A percentile compares a stretch with the other conserved stretches of the same genome.
Evolutionary conservation across 2,888 invertebrate genomes (phyloP).

Genomic region (Amblyteles armatorius): DNA sequence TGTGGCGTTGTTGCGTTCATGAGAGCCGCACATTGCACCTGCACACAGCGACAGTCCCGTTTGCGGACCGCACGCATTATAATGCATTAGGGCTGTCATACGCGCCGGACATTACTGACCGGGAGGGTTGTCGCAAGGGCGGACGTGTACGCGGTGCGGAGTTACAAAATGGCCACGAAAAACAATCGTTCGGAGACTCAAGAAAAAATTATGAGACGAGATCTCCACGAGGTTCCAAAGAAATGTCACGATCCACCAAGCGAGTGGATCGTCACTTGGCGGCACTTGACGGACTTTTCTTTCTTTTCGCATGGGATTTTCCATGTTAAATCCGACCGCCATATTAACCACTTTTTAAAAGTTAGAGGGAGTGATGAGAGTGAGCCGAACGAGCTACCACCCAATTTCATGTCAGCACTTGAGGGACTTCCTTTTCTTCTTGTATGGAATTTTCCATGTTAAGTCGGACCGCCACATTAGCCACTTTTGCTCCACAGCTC

Average conservation of each 20-base stretch:
- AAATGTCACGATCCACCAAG: too few species aligned
- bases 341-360: slow-evolving; percentile 28
- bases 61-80: slow-evolving; percentile 45
- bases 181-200: not conserved
- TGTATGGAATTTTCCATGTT: not conserved
- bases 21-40: slow-evolving; percentile 52
- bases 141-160: slow-evolving; percentile 1
- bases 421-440: not conserved
- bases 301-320: not conserved
- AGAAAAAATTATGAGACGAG: not conserved
- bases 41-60: slow-evolving; percentile 46
- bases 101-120: slow-evolving; percentile 41
- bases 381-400: slow-evolving; percentile 78
- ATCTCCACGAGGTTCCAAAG: not conserved
- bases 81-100: slow-evolving; percentile 57
- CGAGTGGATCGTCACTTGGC: too few species aligned
- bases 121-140: slow-evolving; percentile 49
- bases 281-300: not conserved
- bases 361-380: slow-evolving; percentile 63
- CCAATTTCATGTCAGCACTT: slow-evolving; percentile 72
- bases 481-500: not conserved
- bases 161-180: slow-evolving; percentile 53
- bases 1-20: slow-evolving; percentile 49
- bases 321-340: not conserved
- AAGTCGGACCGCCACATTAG: not conserved